Base-by-base conservation (phyloP, 2,888 invertebrate species). In the Dione vanillae region DNA sequence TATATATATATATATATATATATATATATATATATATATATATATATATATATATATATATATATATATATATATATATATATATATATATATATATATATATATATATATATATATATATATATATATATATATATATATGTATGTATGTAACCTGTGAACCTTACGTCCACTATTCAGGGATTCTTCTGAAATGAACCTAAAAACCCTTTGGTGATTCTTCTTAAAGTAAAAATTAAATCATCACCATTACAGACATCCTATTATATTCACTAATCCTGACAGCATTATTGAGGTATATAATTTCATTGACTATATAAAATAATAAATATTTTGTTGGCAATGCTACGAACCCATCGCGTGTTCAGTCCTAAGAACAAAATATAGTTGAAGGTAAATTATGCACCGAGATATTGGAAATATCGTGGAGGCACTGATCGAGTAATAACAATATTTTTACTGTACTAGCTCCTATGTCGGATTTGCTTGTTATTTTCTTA, bases 361-460 rank as follows among this genome's bases (percentile, higher is more conserved):
- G 65, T 70, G 70, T 41, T 59, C 43, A 27, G 16, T 20, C 52
- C 61, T 35, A 52, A 43, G 27, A 35, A 58, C 58, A 35, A 67
- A 67, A 43, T 66, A 47, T 37, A 45, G 37, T 27, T 10, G 66
- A 52, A 52, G n/a, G 59, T 72, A 73, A 72, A 70, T 74, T 72
- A 67, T 72, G 58, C 72, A 69, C 58, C 67, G 51, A 59, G 14
- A 43, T 43, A 56, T 56, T 56, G 56, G 56, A 40, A 37, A 56
- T 56, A 56, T 40, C 37, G 56, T 56, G 56, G 56, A 56, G 56
- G 56, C 56, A 56, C 56, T 56, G 56, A 56, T 56, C 56, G 56
- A 56, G 37, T 40, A 56, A 56, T 56, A 56, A 56, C 37, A 56
- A 40, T 56, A 56, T 56, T 37, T 56, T 19, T 37, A 56, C 16